Evolutionary conservation across 2,797 vertebrate species (phyloP), one percentile per base, ranked within the genome.

Genomic region (Sebastes nivosus): DNA sequence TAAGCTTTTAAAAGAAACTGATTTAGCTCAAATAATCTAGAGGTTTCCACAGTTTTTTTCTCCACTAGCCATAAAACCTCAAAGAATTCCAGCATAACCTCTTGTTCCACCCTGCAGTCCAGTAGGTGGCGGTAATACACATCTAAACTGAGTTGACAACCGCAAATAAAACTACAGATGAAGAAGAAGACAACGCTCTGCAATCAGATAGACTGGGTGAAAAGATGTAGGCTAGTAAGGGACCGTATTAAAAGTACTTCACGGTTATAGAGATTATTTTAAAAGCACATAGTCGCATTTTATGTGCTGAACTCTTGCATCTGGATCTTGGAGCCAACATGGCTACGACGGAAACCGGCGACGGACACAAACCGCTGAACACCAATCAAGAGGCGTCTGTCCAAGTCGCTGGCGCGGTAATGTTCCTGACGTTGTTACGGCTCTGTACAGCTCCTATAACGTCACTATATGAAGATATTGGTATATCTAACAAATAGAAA

Each of bases 331-430:
- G 34, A 57, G 12, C 34, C 30, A 88, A 84, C 68, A 92, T 90
- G 90, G 85, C 83, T 75, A 72, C 87, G 87, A 75, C 89, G 88
- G 91, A 90, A 91, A 81, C 77, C 5, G 86, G 59, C 73, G 79
- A 87, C 16, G 88, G 88, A 87, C 81, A 74, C n/a, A 25, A 79
- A 2, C 59, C 10, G 18, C 72, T 74, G 63, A 80, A 63, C 76
- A 58, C 88, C 90, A 87, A 86, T 85, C 75, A 86, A 80, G 72
- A 55, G 42, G 52, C 72, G 27, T 58, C 63, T 55, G 70, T 80
- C 30, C 82, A 68, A 81, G 73, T 71, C 55, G 14, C 73, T 84
- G 80, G 82, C 91, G 92, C 90, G 92, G 91, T 91, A 91, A 91
- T 72, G 18, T 67, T 38, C 64, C 79, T 72, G 88, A 90, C 82